These are phyloP conservation scores for Pristionchus entomophagus DNA, from an alignment of 2,888 invertebrate species.

Conservation along the genomic window DNA sequence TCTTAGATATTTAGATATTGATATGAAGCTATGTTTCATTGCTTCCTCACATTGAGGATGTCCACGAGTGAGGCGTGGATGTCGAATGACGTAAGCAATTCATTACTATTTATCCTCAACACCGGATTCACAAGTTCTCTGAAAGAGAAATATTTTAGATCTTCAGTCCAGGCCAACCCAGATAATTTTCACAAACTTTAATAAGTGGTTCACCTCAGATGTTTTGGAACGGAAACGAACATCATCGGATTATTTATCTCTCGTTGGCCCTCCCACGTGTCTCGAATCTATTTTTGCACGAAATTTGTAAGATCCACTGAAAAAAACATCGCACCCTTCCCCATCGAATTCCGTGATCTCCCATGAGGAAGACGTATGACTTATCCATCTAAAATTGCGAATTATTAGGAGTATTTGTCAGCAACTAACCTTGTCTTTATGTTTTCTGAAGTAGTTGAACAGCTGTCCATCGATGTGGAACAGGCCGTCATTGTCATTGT, in stretches of 20 bases:
- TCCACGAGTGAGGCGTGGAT: constrained; percentile 22
- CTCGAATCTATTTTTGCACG: constrained; percentile 8
- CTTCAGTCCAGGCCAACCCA: background rate
- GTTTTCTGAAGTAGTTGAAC: constrained; percentile 57
- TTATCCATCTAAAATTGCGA: constrained; percentile 9
- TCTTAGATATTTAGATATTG: background rate
- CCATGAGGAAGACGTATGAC: constrained; percentile 36
- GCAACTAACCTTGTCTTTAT: constrained; percentile 49
- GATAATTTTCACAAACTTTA: background rate
- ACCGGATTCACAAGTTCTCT: background rate
- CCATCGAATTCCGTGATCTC: constrained; percentile 43
- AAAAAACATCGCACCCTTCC: background rate
- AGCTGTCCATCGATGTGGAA: constrained; percentile 62
- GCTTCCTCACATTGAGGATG: background rate
- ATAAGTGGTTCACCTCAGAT: background rate
- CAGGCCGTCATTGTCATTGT: constrained; percentile 59
- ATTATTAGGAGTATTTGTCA: background rate
- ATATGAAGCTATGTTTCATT: background rate
- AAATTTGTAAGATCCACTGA: background rate
- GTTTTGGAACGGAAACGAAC: constrained; percentile 1
- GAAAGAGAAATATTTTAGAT: background rate
- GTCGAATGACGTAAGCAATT: constrained; percentile 14
- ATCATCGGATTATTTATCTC: constrained; percentile 44
- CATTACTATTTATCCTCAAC: background rate
- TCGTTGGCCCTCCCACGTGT: background rate